Base-by-base conservation (phyloP, 2,113 vertebrate genomes). In the Pachyramphus minor region DNA sequence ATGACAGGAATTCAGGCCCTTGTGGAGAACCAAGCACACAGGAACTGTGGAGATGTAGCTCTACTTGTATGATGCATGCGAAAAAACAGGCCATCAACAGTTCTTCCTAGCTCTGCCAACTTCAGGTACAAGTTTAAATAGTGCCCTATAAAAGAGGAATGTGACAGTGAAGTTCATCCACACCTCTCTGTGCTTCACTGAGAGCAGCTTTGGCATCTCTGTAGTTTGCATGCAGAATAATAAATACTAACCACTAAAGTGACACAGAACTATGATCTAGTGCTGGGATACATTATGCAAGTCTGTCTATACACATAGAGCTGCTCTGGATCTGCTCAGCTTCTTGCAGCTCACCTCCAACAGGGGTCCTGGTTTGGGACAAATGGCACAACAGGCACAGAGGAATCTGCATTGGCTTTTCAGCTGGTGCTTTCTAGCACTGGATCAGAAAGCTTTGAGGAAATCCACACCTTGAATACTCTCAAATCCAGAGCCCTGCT, bases 241-340 rank as follows among this genome's bases (percentile, higher is more conserved):
- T 10, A 79, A 79, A 68, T 44, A 83, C 33, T 35, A 67, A 76
- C 8, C 35, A 22, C 31, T 11, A 0, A 19, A 35, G 66, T 71
- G 53, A 50, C 31, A 59, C 1, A 2, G 27, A 86, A 11, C 47
- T 27, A 9, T 3, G 50, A 35, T 14, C 35, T 10, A 5, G 14
- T 2, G 1, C 3, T 14, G 47, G 8, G 28, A 60, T 1, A 45
- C 39, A 14, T 0, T 6, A 31, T 20, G 7, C 30, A 52, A 50
- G 7, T 15, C n/a, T 13, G 7, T 15, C n/a, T 13, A 33, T 71
- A 21, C 3, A 33, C 18, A 8, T 0, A 25, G 5, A 47, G 18
- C 27, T 6, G 25, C 73, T 37, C 8, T 0, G 28, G 74, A n/a
- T 30, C 35, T 49, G 37, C 52, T 33, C 72, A 81, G 0, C 25